A percentile compares a stretch with the other conserved stretches of the same genome.
Evolutionary conservation across 2,797 vertebrate genomes (phyloP).

Genomic region (Remorina albescens): DNA sequence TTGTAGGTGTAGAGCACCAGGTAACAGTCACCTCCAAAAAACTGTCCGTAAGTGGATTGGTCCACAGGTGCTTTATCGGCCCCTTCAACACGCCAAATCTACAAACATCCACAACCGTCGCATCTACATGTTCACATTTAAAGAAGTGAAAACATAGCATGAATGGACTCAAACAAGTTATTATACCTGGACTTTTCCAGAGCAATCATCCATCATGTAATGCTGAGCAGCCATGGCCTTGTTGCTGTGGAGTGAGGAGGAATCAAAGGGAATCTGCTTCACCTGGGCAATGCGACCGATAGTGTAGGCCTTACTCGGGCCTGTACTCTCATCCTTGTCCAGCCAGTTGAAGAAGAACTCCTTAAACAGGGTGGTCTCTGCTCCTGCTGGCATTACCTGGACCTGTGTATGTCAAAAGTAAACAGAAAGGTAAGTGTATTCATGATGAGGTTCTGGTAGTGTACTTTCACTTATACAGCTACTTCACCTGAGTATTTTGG

Average conservation of each 20-base stretch:
- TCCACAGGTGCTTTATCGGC: conserved; percentile 72
- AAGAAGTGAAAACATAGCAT: background rate
- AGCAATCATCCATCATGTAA: conserved; percentile 84
- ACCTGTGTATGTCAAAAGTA: conserved; percentile 66
- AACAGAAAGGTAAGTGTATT: background rate
- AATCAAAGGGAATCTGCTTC: conserved; percentile 81
- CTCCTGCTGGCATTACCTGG: conserved; percentile 76
- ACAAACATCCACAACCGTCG: conserved; percentile 29
- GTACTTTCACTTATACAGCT: background rate
- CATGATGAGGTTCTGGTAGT: background rate
- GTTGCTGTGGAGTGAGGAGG: conserved; percentile 77
- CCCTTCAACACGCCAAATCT: conserved; percentile 86
- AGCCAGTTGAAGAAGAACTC: conserved; percentile 85
- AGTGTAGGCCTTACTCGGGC: conserved; percentile 63
- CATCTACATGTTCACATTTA: background rate
- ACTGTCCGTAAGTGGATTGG: conserved; percentile 76
- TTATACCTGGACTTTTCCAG: conserved; percentile 80
- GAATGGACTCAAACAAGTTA: background rate
- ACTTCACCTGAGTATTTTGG: conserved; percentile 74
- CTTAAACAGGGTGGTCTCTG: conserved; percentile 83
- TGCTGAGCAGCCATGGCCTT: conserved; percentile 84
- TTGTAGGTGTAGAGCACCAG: conserved; percentile 84
- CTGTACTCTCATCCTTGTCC: conserved; percentile 79
- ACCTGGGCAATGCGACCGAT: conserved; percentile 75
- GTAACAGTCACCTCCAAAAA: conserved; percentile 88